Evolutionary conservation across 2,888 invertebrate species (phyloP), one percentile per base, ranked within the genome.

Genomic region (Hybos culiciformis): DNA sequence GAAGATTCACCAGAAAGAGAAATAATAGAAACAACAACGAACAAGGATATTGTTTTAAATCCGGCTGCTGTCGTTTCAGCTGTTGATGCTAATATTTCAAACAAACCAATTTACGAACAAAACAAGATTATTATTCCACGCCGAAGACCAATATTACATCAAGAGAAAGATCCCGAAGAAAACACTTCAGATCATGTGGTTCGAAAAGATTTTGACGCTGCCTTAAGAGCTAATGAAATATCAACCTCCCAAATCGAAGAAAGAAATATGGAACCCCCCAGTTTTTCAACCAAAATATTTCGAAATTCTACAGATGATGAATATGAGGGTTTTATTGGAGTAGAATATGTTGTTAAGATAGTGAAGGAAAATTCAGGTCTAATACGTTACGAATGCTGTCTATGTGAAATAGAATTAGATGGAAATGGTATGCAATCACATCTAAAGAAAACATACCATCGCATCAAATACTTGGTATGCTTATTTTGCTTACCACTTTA

Each of bases 261-360:
- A 36, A 4, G 7, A 21, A 21, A 19, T 21, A 19, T 3, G 2
- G 20, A 36, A 11, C 6, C 11, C 26, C 52, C 48, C 6, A 48
- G 38, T 17, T 56, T 56, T 48, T 48, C 51, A n/a, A 47, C 48
- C 2, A 55, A 54, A 43, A 43, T 46, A 2, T 53, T 50, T 39
- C 48, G 48, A 24, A 41, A 45, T 5, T 45, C 45, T 18, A 46
- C 37, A n/a, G 46, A 44, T 17, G 45, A 48, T 14, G 53, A 58
- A 26, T 39, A 57, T 4, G 42, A 55, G 37, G 63, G 63, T 5
- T 59, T 76, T 48, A 57, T 84, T 39, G 86, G 85, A 9, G 64
- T 86, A 44, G 86, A 86, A 65, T 87, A 85, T 65, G 69, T 87
- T 48, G 66, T 86, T 39, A 86, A 86, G 66, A 69, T 84, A 51